These are phyloP conservation scores for Salvelinus sp. DNA, from an alignment of 2,113 vertebrate genomes.

Conservation along the genomic window DNA sequence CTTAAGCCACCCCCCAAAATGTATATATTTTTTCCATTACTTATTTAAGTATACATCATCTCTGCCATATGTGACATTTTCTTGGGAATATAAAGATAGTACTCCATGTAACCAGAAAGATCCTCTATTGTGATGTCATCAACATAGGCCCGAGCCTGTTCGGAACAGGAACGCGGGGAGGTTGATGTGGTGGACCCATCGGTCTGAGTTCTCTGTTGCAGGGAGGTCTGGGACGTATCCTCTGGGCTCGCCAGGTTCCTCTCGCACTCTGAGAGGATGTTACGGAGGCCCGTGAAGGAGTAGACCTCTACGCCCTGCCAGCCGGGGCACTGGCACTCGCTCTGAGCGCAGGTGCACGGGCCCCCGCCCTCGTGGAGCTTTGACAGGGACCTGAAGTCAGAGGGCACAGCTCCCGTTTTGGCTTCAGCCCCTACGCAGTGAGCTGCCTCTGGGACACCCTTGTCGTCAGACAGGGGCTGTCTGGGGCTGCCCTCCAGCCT, in stretches of 20 bases:
- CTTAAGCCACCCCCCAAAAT: not conserved
- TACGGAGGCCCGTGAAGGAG: constrained; percentile 91
- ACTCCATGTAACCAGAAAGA: constrained; percentile 97
- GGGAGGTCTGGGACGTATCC: constrained; percentile 67
- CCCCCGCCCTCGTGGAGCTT: constrained; percentile 67
- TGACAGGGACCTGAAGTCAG: constrained; percentile 86
- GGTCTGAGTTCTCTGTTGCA: constrained; percentile 78
- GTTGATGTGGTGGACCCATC: constrained; percentile 57
- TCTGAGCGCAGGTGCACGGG: not conserved
- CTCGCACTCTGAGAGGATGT: constrained; percentile 81
- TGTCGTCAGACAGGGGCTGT: constrained; percentile 13
- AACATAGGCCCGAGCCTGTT: constrained; percentile 91
- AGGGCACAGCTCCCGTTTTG: constrained; percentile 17
- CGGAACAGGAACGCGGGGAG: constrained; percentile 92
- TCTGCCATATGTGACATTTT: constrained; percentile 99
- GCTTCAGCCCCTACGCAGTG: constrained; percentile 13
- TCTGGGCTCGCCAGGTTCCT: constrained; percentile 63
- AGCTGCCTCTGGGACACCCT: constrained; percentile 25
- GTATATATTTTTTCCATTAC: constrained; percentile 5
- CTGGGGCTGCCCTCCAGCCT: constrained; percentile 31
- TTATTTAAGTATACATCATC: constrained; percentile 97
- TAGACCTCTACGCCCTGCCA: constrained; percentile 93
- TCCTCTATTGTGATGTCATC: constrained; percentile 99
- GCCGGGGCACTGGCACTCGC: constrained; percentile 58
- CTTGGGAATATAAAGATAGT: constrained; percentile 97